Base-by-base conservation (phyloP, 2,797 vertebrate genomes). In the Myotis pilosus region DNA sequence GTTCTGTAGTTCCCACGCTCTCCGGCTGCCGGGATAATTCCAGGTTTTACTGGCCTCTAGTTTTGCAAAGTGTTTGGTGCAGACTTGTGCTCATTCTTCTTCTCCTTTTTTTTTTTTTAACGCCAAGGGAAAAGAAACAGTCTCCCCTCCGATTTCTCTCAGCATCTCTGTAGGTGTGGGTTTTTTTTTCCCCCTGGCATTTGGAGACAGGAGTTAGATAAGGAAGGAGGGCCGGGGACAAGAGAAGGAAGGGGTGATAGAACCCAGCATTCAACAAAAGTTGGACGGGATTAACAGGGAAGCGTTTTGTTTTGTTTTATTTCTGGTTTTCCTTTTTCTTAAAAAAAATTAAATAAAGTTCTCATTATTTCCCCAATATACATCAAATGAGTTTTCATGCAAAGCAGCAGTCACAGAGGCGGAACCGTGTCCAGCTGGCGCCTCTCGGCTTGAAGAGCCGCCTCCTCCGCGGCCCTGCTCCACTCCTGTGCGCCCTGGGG, bases 301-400 rank as follows among this genome's bases (percentile, higher is more conserved):
- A 94, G 96, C 96, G 98, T 98, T 97, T 97, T 96, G 74, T 76
- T 97, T 95, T 89, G 84, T 96, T 98, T 90, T 89, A 94, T 95
- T 87, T 90, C 87, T 95, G 92, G 20, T 83, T 89, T 64, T 41
- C 89, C 53, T 80, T 92, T 90, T 94, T 55, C 47, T 87, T 85
- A 92, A 95, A 80, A 91, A 69, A 96, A 96, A 96, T 98, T 98
- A 98, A 98, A 98, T 98, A 98, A 97, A 97, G 97, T 98, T 98
- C 98, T 98, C 91, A 95, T 97, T 96, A 87, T 97, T 98, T 98
- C 97, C 93, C 97, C 97, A 98, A 98, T 98, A 98, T 98, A 98
- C 98, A 98, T 97, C 97, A 94, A 98, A 97, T 80, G 81, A 97
- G 97, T 95, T 97, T 96, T 98, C 98, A 98, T 98, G 98, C 98